Conservation (phyloP, 1,140 invertebrate genomes). For the Colletes latitarsis region DNA sequence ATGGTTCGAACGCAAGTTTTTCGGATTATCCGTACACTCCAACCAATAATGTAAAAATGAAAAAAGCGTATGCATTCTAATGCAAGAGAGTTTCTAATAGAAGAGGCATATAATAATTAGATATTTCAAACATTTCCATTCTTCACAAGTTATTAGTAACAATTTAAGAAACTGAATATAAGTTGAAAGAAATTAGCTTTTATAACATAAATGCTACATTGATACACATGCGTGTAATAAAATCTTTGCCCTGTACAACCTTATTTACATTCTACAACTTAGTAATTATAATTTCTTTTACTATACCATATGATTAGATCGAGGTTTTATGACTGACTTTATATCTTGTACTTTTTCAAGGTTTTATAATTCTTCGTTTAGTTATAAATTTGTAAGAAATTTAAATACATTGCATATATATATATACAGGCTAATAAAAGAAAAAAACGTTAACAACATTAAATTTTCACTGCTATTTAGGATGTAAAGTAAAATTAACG, state of each 20-base stretch:
- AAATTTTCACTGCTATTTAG: slow-evolving; percentile 7
- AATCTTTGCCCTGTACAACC: slow-evolving; percentile 7
- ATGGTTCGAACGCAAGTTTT: too few species aligned
- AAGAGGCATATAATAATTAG: neutral
- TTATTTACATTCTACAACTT: slow-evolving; percentile 12
- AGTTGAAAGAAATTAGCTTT: slow-evolving; percentile 6
- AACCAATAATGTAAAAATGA: slow-evolving; percentile 12
- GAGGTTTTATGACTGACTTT: neutral
- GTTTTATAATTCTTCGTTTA: neutral
- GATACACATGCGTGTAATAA: neutral
- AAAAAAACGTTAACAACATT: neutral
- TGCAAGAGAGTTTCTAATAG: neutral
- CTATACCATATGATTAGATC: neutral
- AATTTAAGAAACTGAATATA: neutral
- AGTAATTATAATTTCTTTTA: neutral
- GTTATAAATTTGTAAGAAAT: slow-evolving; percentile 29
- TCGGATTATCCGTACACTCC: too few species aligned
- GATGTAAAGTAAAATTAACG: slow-evolving; percentile 23
- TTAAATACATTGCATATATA: slow-evolving; percentile 14
- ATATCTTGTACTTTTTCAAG: neutral
- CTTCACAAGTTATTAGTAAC: too few species aligned
- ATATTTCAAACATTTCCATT: neutral
- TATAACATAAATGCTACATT: slow-evolving; percentile 4
- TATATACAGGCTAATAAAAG: slow-evolving; percentile 27
- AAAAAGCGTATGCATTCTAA: slow-evolving; percentile 1